These are phyloP conservation scores for Drymonia ruficornis DNA, from an alignment of 2,888 invertebrate genomes.

Conservation along the genomic window DNA sequence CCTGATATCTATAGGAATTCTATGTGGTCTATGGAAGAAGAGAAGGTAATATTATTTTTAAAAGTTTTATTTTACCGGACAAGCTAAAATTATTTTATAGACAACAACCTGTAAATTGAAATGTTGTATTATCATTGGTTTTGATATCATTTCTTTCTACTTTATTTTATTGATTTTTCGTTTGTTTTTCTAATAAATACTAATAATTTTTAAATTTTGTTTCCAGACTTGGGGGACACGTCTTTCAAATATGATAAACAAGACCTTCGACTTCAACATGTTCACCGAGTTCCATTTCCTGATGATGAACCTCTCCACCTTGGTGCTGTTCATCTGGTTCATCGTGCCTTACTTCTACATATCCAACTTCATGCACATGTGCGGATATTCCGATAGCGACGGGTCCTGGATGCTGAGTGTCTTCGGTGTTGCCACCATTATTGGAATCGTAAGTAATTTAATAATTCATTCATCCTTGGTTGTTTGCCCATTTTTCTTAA, in stretches of 20 bases:
- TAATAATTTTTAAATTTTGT: not conserved
- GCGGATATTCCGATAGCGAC: slow-evolving; percentile 86
- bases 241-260: slow-evolving; percentile 86
- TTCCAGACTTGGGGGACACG: slow-evolving; percentile 90
- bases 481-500: no score
- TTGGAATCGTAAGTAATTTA: slow-evolving; percentile 92
- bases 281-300: slow-evolving; percentile 92
- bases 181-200: no score
- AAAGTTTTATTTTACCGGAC: not conserved
- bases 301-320: slow-evolving; percentile 94
- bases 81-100: no score
- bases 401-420: slow-evolving; percentile 92
- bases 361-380: slow-evolving; percentile 89
- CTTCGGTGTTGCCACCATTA: slow-evolving; percentile 94
- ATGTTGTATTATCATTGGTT: no score
- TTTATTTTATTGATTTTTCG: no score
- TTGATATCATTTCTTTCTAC: no score
- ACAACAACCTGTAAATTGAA: no score
- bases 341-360: slow-evolving; percentile 98
- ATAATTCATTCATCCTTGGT: no score
- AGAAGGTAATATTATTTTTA: slow-evolving; percentile 79
- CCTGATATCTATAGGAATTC: slow-evolving; percentile 95
- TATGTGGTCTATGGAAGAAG: slow-evolving; percentile 92
- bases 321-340: slow-evolving; percentile 96
- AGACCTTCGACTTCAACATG: slow-evolving; percentile 93